These are phyloP conservation scores for Austrolebias charrua DNA, from an alignment of 2,797 vertebrate species.

Conservation along the genomic window DNA sequence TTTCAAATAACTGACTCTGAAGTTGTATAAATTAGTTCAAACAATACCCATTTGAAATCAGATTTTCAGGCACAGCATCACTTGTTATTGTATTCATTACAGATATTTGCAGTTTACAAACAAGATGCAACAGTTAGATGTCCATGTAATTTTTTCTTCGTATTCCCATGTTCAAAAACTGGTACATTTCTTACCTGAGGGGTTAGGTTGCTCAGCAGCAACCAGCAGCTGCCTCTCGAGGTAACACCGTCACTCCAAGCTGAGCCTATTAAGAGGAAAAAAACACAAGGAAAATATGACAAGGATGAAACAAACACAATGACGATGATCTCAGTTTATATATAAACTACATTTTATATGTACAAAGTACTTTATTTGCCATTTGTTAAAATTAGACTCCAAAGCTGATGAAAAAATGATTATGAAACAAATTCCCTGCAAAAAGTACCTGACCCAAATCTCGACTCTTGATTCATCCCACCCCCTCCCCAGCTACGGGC, in stretches of 20 bases:
- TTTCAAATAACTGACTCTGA: too few relatives aligned
- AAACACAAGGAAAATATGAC: constrained; percentile 27
- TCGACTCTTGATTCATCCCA: constrained; percentile 91
- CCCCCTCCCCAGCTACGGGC: constrained; percentile 92
- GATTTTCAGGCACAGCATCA: neutral
- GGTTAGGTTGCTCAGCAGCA: constrained; percentile 98
- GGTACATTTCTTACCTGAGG: constrained; percentile 85
- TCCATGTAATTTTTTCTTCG: neutral
- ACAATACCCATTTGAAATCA: too few relatives aligned
- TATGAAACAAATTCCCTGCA: constrained; percentile 20
- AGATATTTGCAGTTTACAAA: neutral
- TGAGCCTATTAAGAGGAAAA: constrained; percentile 78
- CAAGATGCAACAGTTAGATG: neutral
- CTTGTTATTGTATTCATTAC: too few relatives aligned
- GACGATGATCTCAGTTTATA: constrained; percentile 2
- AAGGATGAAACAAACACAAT: neutral
- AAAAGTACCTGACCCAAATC: constrained; percentile 89
- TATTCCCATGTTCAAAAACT: neutral
- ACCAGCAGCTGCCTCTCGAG: constrained; percentile 94
- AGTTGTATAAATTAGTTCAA: too few relatives aligned
- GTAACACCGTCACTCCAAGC: constrained; percentile 93
- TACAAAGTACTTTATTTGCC: too few relatives aligned
- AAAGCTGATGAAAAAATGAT: constrained; percentile 9
- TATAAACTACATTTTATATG: neutral
- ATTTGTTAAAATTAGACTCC: neutral